These are phyloP conservation scores for Galaxias olidus DNA, from an alignment of 2,797 vertebrate species.

Conservation along the genomic window DNA sequence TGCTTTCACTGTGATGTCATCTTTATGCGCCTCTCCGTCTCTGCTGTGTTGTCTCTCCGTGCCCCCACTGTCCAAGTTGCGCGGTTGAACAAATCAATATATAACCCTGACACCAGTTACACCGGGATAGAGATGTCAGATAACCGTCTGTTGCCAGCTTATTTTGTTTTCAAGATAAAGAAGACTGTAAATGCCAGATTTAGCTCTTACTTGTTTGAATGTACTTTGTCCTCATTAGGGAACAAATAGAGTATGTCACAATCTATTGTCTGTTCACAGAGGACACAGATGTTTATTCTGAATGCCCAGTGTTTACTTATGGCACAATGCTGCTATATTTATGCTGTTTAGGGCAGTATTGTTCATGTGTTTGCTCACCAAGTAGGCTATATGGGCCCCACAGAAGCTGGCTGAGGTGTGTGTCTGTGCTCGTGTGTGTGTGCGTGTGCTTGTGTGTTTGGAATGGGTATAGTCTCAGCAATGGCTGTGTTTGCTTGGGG, in stretches of 20 bases:
- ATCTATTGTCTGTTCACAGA: not conserved
- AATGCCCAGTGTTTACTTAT: not conserved
- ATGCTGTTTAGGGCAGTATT: slow-evolving; percentile 30
- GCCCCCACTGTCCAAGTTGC: too few species aligned
- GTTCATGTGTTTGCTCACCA: slow-evolving; percentile 24
- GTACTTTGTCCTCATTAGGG: too few species aligned
- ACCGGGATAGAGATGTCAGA: not conserved
- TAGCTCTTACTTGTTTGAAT: too few species aligned
- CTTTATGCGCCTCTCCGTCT: not conserved
- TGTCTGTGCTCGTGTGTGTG: slow-evolving; percentile 19
- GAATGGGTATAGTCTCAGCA: slow-evolving; percentile 40
- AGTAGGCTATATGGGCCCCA: slow-evolving; percentile 16
- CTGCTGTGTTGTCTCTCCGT: not conserved
- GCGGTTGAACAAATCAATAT: not conserved
- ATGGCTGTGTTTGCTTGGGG: slow-evolving; percentile 45
- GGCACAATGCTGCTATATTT: slow-evolving; percentile 3
- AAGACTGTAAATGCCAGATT: too few species aligned
- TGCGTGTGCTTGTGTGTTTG: slow-evolving; percentile 16
- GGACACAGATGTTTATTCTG: not conserved
- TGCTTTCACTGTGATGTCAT: slow-evolving; percentile 6
- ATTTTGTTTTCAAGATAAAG: too few species aligned
- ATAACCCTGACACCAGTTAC: not conserved
- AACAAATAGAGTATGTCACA: too few species aligned
- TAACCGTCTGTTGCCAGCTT: not conserved
- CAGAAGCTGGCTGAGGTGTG: slow-evolving; percentile 1